These are phyloP conservation scores for Lophochroa leadbeateri DNA, from an alignment of 2,113 vertebrate genomes.

Conservation along the genomic window DNA sequence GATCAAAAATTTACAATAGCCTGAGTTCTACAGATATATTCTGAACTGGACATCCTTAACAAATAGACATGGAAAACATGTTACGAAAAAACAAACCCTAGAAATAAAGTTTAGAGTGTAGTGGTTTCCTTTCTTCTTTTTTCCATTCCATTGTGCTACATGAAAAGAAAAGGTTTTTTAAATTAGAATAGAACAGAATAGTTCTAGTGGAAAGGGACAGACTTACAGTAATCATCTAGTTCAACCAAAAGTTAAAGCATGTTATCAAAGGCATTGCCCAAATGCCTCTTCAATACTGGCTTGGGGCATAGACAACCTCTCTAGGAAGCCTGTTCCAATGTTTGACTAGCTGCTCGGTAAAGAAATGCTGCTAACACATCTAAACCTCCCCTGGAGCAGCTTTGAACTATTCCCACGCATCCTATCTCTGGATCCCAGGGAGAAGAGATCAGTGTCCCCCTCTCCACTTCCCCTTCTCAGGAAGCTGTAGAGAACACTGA, in stretches of 20 bases:
- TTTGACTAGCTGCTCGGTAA: neutral
- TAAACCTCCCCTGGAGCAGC: neutral
- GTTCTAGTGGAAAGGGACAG: neutral
- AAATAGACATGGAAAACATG: neutral
- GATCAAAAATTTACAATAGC: neutral
- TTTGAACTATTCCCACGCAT: neutral
- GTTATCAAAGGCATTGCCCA: neutral
- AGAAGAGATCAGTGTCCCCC: neutral
- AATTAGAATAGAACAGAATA: neutral
- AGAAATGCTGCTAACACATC: neutral
- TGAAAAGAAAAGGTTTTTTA: neutral
- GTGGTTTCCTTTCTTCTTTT: neutral
- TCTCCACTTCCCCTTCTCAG: neutral
- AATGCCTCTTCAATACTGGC: neutral
- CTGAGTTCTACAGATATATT: neutral
- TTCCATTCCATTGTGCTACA: neutral
- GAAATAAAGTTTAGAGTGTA: neutral
- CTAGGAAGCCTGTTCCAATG: neutral
- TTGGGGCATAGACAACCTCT: fast-evolving
- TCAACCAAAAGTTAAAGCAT: neutral
- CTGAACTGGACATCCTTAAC: neutral
- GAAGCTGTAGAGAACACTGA: neutral
- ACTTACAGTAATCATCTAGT: neutral
- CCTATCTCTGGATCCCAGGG: fast-evolving
- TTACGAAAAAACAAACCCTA: neutral